phyloP scores from a whole-genome alignment of 2,888 invertebrate species.

The Drosophila leonis region DNA sequence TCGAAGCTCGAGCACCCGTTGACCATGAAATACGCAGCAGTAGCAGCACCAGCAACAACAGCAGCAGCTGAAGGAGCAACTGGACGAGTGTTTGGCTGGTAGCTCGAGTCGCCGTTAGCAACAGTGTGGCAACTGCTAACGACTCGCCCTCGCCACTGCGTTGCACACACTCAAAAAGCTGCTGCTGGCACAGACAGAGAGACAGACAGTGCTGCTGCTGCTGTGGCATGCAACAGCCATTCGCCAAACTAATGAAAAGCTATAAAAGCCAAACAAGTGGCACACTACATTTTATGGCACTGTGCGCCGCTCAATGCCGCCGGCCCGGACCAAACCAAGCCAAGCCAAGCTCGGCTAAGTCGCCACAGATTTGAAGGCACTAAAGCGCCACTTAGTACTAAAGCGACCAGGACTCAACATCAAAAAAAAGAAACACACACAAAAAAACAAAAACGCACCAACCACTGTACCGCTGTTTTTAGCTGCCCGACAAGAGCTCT shows the following conservation, averaged over 20 bases:
- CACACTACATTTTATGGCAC: constrained; percentile 68
- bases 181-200: neutral
- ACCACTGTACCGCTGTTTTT: constrained; percentile 1
- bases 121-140: constrained; percentile 37
- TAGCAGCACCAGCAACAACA: neutral
- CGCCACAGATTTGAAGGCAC: constrained; percentile 74
- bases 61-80: neutral
- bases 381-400: constrained; percentile 79
- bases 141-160: constrained; percentile 14
- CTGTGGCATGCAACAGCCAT: constrained; percentile 48
- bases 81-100: constrained; percentile 14
- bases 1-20: constrained; percentile 48
- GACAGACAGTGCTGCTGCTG: neutral
- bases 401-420: constrained; percentile 55
- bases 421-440: constrained; percentile 6
- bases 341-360: constrained; percentile 18
- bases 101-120: constrained; percentile 24
- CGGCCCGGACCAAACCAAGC: constrained; percentile 6
- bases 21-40: constrained; percentile 52
- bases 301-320: constrained; percentile 41
- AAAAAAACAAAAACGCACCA: constrained; percentile 1
- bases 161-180: constrained; percentile 48
- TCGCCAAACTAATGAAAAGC: constrained; percentile 72
- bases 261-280: constrained; percentile 75
- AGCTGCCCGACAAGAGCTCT: constrained; percentile 3